A percentile compares a stretch with the other conserved stretches of the same genome.
phyloP scores from a whole-genome alignment of 2,888 invertebrate species.

The Cantharis nigra region DNA sequence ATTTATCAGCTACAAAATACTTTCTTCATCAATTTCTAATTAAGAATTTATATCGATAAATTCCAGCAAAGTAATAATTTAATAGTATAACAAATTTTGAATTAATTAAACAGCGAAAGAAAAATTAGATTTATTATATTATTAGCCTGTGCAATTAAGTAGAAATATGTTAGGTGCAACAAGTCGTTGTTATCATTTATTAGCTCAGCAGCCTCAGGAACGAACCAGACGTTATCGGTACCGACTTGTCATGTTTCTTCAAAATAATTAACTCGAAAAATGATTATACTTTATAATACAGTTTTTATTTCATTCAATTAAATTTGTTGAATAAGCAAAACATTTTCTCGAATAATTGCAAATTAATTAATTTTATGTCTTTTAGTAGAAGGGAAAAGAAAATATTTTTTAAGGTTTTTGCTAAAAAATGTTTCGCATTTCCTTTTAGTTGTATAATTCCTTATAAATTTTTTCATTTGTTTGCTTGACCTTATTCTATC shows the following conservation, averaged over 20 bases:
- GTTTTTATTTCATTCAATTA: not conserved
- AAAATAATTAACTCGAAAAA: constrained; percentile 10
- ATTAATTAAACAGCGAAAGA: not conserved
- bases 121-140: not conserved
- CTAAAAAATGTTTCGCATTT: not conserved
- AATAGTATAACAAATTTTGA: not conserved
- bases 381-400: not conserved
- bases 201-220: constrained; percentile 20
- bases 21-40: not conserved
- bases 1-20: not conserved
- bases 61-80: not conserved
- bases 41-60: not conserved
- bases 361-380: not conserved
- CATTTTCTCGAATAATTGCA: not conserved
- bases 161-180: constrained; percentile 4
- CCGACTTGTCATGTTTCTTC: constrained; percentile 15
- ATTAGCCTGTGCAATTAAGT: not conserved
- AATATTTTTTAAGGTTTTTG: not conserved
- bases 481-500: not conserved
- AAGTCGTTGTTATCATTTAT: constrained; percentile 19
- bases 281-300: not conserved
- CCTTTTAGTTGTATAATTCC: not conserved
- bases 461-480: not conserved
- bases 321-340: not conserved
- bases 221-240: constrained; percentile 15